A percentile compares a stretch with the other conserved stretches of the same genome.
These are phyloP conservation scores for Rhagonycha fulva DNA, from an alignment of 2,888 invertebrate species.

Conservation along the genomic window DNA sequence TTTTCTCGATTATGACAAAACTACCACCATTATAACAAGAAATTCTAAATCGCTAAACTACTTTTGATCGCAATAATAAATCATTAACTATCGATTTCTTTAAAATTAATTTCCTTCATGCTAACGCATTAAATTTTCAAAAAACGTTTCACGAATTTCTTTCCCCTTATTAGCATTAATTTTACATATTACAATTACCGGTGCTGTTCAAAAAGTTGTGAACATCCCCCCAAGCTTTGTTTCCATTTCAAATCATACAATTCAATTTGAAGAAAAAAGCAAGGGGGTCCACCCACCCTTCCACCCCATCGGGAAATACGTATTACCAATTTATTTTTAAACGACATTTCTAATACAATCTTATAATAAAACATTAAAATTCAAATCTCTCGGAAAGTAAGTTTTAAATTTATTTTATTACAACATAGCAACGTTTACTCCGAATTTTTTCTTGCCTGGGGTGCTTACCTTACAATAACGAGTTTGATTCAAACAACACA, in stretches of 20 bases:
- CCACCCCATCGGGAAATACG: background rate
- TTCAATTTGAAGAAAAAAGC: background rate
- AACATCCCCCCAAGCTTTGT: background rate
- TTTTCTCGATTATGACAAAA: conserved; percentile 26
- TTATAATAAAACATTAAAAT: background rate
- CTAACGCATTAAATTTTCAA: background rate
- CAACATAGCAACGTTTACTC: background rate
- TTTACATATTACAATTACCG: background rate
- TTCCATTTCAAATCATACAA: background rate
- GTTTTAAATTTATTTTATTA: background rate
- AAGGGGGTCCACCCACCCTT: background rate
- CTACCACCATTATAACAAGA: conserved; percentile 11
- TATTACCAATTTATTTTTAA: background rate
- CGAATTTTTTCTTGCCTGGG: background rate
- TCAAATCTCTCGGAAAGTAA: background rate
- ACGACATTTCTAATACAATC: background rate
- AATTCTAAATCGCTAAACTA: conserved; percentile 1
- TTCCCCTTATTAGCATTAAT: background rate
- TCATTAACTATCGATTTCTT: background rate
- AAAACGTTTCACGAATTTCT: background rate
- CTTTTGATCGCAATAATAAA: conserved; percentile 1
- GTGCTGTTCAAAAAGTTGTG: background rate
- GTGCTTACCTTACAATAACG: background rate
- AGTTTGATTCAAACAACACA: background rate
- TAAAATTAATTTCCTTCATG: background rate